Evolutionary conservation across 2,888 invertebrate species (phyloP), one percentile per base, ranked within the genome.

Genomic region (Linnaemya vulpina): DNA sequence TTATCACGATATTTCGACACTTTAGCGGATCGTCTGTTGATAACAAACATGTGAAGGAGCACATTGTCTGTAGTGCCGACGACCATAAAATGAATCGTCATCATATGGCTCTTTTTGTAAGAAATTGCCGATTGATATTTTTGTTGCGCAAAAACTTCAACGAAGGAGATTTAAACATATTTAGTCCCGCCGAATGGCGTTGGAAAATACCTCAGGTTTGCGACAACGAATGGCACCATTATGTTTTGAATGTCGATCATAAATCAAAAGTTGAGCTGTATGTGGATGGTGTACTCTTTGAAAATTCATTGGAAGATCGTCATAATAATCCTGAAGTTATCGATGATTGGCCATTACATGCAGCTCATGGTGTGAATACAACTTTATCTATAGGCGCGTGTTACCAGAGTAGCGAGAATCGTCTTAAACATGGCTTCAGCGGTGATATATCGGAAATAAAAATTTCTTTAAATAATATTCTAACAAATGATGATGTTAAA

Each of bases 51-150:
- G 94, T 95, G 87, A 99, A 99, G 93, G 99, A 99, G 91, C 99
- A 99, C 90, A 96, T 99, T 89, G 93, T 99, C 62, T 99, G 99
- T 92, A 97, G 97, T 89, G 98, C 99, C 35, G 99, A 99, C 93
- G 98, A 99, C 91, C 98, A 98, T 92, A 98, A 98, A 93, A 98
- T 99, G 98, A 99, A 99, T 93, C 96, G 99, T 4, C 99, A 99
- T 93, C 99, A 99, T 93, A 99, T 98, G 94, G 98, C 99, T 1
- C 93, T 99, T 88, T 99, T 99, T 93, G 96, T 99, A 2, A 96
- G 99, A 88, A 99, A 99, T 93, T 99, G 99, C 92, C 96, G 99
- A 8, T 94, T 99, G 89, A 98, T 99, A 89, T 94, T 99, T 88
- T 94, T 99, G 88, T 93, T 99, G 89, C 94, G 96, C 7, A 95